Conservation (phyloP, 2,113 vertebrate species). For the Tragelaphus imberbis region DNA sequence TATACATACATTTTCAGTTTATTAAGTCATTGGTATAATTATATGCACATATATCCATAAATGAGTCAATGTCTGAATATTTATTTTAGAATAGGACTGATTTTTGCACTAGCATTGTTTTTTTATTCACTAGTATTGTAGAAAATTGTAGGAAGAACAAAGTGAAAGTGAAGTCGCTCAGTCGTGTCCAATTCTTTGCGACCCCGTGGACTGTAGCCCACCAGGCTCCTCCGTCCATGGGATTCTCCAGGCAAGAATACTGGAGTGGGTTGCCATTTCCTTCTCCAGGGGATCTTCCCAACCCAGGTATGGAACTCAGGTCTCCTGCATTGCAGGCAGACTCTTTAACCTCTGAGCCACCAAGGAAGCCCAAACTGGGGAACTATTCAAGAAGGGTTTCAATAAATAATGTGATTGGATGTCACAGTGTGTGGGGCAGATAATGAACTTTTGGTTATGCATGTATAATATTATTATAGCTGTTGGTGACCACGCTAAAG, state of each 20-base stretch:
- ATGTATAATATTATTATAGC: not conserved
- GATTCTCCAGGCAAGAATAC: too few relatives aligned
- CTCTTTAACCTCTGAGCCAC: too few relatives aligned
- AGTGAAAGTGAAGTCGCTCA: too few relatives aligned
- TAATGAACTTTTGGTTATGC: not conserved
- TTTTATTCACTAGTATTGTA: not conserved
- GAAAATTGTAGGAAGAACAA: not conserved
- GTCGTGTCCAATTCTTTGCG: too few relatives aligned
- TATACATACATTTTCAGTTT: not conserved
- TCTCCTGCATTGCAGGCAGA: too few relatives aligned
- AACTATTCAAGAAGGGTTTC: not conserved
- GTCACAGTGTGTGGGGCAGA: not conserved
- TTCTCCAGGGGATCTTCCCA: too few relatives aligned
- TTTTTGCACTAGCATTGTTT: not conserved
- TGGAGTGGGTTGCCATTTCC: too few relatives aligned
- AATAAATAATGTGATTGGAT: not conserved
- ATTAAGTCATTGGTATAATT: not conserved
- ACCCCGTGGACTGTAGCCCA: too few relatives aligned
- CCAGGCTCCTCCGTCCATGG: too few relatives aligned
- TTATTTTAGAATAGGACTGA: not conserved
- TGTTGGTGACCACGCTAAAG: not conserved
- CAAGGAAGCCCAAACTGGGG: not conserved
- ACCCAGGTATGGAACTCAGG: too few relatives aligned
- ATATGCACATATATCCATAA: not conserved
- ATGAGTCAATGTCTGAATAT: not conserved